A percentile compares a stretch with the other conserved stretches of the same genome.
Evolutionary conservation across 2,888 invertebrate genomes (phyloP).

Genomic region (Nudaria mundana): DNA sequence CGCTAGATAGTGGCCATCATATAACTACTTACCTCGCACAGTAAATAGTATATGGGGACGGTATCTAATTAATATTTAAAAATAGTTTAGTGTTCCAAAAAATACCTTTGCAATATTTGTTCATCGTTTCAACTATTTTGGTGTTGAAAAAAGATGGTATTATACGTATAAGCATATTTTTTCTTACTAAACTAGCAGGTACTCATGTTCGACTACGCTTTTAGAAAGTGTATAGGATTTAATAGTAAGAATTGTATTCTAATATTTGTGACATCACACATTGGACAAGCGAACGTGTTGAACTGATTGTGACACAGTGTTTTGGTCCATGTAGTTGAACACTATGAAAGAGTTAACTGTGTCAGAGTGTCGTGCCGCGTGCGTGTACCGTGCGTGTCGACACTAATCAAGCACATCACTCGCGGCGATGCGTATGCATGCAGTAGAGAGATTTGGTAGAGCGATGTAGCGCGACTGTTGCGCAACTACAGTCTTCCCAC

Average conservation of each 20-base stretch:
- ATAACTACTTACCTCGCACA: constrained; percentile 5
- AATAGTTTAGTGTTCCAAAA: neutral
- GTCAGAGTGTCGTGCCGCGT: constrained; percentile 5
- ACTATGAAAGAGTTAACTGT: too few relatives aligned
- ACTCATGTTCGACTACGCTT: too few relatives aligned
- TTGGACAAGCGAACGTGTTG: too few relatives aligned
- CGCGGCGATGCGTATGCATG: neutral
- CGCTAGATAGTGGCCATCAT: constrained; percentile 29
- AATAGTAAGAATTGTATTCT: too few relatives aligned
- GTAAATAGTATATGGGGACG: constrained; percentile 1
- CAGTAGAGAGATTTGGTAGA: constrained; percentile 7
- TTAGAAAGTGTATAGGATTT: too few relatives aligned
- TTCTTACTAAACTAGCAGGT: too few relatives aligned
- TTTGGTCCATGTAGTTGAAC: too few relatives aligned
- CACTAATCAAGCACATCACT: constrained; percentile 18
- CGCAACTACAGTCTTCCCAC: constrained; percentile 18
- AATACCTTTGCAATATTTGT: neutral
- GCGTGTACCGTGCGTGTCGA: constrained; percentile 5
- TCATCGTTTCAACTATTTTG: neutral
- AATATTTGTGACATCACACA: too few relatives aligned
- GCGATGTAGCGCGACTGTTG: constrained; percentile 4
- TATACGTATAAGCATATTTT: too few relatives aligned
- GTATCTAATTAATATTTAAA: neutral
- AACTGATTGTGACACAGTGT: too few relatives aligned
- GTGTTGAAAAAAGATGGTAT: neutral